Percentiles rank a stretch among this genome's conserved stretches.
Evolutionary conservation across 2,113 vertebrate genomes (phyloP).

Genomic region (Barnardius zonarius): DNA sequence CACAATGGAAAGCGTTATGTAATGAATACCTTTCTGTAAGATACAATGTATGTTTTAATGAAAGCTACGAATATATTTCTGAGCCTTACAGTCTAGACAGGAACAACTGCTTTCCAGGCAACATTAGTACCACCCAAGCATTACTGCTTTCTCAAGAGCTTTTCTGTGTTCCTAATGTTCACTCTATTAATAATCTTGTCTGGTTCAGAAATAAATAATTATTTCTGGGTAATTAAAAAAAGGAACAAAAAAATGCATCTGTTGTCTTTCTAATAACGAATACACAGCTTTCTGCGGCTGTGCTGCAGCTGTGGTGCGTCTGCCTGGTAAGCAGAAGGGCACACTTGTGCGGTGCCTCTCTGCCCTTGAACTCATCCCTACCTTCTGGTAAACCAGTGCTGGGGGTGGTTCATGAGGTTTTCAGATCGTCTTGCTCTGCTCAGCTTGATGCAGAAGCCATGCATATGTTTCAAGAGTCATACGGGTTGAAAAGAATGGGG

Average conservation of each 20-base stretch:
- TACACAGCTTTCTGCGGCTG: neutral
- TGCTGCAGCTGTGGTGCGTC: neutral
- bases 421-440: neutral
- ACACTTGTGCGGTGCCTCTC: neutral
- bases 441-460: neutral
- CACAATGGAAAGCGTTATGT: neutral
- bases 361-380: rapidly evolving
- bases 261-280: neutral
- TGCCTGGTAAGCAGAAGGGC: neutral
- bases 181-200: neutral
- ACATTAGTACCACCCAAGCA: neutral
- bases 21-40: neutral
- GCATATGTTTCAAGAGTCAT: rapidly evolving
- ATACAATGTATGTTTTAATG: neutral
- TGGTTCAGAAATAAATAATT: neutral
- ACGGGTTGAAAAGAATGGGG: neutral
- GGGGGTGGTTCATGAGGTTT: neutral
- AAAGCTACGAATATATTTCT: neutral
- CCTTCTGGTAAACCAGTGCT: neutral
- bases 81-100: neutral
- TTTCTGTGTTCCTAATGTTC: neutral
- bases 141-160: neutral
- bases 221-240: neutral
- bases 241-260: neutral
- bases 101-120: neutral